Base-by-base conservation (phyloP, 2,888 invertebrate genomes). In the Troides aeacus region DNA sequence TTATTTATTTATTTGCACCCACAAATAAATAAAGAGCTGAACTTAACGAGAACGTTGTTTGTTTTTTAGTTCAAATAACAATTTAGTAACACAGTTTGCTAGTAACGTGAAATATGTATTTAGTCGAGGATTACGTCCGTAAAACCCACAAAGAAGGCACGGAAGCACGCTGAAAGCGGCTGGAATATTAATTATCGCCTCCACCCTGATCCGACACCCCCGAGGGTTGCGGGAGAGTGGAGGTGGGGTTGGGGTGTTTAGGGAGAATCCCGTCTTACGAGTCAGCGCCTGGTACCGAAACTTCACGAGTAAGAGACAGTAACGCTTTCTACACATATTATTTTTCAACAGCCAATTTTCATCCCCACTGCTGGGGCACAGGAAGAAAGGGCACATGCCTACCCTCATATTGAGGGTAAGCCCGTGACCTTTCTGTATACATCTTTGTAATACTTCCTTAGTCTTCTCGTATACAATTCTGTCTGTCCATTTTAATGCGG, bases 261-360 rank as follows among this genome's bases (percentile, higher is more conserved):
- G 65, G 66, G 74, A 74, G 74, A 74, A 72, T 77, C 73, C 77
- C 78, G 78, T 80, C 81, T 80, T 74, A 72, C 74, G 73, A 76
- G 72, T 74, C 76, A 76, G 87, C 86, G 87, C 88, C 88, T 87
- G 88, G 88, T 76, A 88, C 88, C 87, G 79, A 82, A 78, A 78
- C 77, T 76, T 74, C 77, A 78, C 76, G 74, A 74, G 69, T 71
- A 79, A 72, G 84, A 82, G 81, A 46, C 71, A 65, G 71, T 66
- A 30, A 39, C 23, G 36, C 53, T 58, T 8, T 61, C 2, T 8
- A 66, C 24, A 21, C 46, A 39, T 46, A 15, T 46, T 2, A 17
- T 12, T 12, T 46, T 15, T 12, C 15, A 46, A 15, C 4, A 3
- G 15, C 15, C 15, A 15, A 12, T 46, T 46, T 46, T 15, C 30